phyloP scores from a whole-genome alignment of 64 coral and sea anemone genomes.

The Montipora efflorescens region DNA sequence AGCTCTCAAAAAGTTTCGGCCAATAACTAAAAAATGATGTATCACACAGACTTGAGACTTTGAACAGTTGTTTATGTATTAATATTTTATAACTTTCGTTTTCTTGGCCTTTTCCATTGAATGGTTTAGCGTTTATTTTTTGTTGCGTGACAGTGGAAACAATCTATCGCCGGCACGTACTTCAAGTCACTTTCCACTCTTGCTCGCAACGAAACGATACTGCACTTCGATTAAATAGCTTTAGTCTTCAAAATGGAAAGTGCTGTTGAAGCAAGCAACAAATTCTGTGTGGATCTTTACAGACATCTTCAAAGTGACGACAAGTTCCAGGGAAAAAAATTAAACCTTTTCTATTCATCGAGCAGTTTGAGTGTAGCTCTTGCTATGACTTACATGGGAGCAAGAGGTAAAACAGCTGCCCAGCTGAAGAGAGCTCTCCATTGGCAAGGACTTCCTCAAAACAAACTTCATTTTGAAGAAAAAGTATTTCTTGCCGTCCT shows the following conservation, averaged over 20 bases:
- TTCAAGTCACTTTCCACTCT: no score
- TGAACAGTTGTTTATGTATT: no score
- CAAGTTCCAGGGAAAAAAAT: background rate
- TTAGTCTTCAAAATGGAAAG: constrained; percentile 35
- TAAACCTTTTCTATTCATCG: constrained; percentile 89
- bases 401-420: constrained; percentile 74
- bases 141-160: no score
- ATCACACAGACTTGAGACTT: no score
- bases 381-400: constrained; percentile 84
- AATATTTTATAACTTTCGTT: no score
- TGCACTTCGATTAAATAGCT: no score
- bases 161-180: no score
- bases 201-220: no score
- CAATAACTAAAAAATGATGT: no score
- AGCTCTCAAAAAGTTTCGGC: no score
- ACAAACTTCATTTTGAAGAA: constrained; percentile 56
- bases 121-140: no score
- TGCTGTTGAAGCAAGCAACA: constrained; percentile 1
- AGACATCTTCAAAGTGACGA: constrained; percentile 15
- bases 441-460: constrained; percentile 56
- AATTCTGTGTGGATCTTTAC: background rate
- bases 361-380: constrained; percentile 82
- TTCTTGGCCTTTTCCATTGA: no score
- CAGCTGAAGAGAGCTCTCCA: constrained; percentile 72
- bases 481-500: constrained; percentile 60